A percentile compares a stretch with the other conserved stretches of the same genome.
Conservation (phyloP, 1,140 invertebrate genomes). For the Procambarus clarkii region DNA sequence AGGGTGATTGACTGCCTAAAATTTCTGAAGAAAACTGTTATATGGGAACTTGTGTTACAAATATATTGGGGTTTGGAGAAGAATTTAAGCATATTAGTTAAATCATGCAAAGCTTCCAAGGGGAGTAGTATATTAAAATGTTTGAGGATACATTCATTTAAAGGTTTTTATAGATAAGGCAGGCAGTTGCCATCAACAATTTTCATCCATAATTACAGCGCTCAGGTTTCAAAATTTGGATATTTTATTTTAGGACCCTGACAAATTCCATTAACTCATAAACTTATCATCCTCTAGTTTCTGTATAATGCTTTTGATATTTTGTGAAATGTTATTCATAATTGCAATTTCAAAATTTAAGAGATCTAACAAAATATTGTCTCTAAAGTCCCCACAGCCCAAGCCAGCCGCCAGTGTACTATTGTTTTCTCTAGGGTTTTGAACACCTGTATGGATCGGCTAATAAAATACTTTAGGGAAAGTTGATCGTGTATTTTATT, state of each 20-base stretch:
- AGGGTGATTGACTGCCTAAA: slow-evolving; percentile 12
- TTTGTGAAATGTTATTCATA: slow-evolving; percentile 48
- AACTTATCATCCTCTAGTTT: slow-evolving; percentile 37
- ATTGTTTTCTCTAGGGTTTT: slow-evolving; percentile 65
- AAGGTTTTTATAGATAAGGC: background rate
- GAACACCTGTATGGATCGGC: slow-evolving; percentile 64
- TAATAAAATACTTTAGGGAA: slow-evolving; percentile 65
- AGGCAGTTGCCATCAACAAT: slow-evolving; percentile 3
- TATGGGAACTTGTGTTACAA: too few species aligned
- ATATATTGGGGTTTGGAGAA: background rate
- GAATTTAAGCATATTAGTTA: background rate
- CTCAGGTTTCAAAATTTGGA: slow-evolving; percentile 28
- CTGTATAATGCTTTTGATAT: slow-evolving; percentile 55
- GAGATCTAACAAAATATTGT: slow-evolving; percentile 27
- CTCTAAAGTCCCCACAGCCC: slow-evolving; percentile 51
- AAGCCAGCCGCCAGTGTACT: slow-evolving; percentile 58
- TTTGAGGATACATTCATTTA: background rate
- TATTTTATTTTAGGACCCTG: slow-evolving; percentile 23
- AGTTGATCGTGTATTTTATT: slow-evolving; percentile 20
- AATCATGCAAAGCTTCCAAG: background rate
- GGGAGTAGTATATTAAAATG: background rate
- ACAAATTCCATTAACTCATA: slow-evolving; percentile 46
- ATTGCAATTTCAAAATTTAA: slow-evolving; percentile 43
- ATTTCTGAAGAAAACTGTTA: background rate
- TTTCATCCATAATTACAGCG: slow-evolving; percentile 38